These are phyloP conservation scores for Hypothenemus hampei DNA, from an alignment of 1,140 invertebrate species.

Conservation along the genomic window DNA sequence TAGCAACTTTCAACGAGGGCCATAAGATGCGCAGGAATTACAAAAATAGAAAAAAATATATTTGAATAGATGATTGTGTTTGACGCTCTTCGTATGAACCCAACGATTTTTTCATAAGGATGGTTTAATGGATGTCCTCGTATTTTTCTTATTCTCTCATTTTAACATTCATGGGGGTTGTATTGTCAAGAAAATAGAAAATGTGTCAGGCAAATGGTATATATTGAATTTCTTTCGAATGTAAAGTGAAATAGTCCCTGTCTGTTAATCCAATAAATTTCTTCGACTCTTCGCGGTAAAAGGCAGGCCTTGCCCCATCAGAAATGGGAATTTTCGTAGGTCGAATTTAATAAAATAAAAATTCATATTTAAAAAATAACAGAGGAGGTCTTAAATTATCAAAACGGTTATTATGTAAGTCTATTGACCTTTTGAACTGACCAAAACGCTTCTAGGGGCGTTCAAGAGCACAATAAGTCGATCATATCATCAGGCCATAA, in stretches of 20 bases:
- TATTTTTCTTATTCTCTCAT: slow-evolving; percentile 24
- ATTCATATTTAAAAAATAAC: not conserved
- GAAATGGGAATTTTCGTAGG: slow-evolving; percentile 18
- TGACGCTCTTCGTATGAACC: not conserved
- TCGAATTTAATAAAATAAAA: slow-evolving; percentile 22
- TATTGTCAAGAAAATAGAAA: slow-evolving; percentile 31
- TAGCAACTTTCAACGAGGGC: not conserved
- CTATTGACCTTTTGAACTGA: slow-evolving; percentile 3
- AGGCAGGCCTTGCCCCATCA: slow-evolving; percentile 20
- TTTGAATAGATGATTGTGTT: not conserved
- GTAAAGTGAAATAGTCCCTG: slow-evolving; percentile 30
- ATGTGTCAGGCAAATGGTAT: slow-evolving; percentile 30
- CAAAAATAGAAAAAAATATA: not conserved
- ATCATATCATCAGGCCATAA: slow-evolving; percentile 35
- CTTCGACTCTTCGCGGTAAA: slow-evolving; percentile 27
- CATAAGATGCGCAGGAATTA: not conserved
- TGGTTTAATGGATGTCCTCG: slow-evolving; percentile 17
- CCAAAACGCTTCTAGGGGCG: slow-evolving; percentile 16
- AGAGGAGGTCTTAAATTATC: not conserved
- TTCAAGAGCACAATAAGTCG: slow-evolving; percentile 34
- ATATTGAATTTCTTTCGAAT: slow-evolving; percentile 30
- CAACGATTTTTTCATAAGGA: not conserved
- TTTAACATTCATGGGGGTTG: slow-evolving; percentile 29
- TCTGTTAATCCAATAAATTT: slow-evolving; percentile 31
- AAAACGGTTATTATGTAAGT: not conserved